A percentile compares a stretch with the other conserved stretches of the same genome.
These are phyloP conservation scores for Pseudorhiza aurosa DNA, from an alignment of 30 jellyfish, hydroid and myxozoan species.

Conservation along the genomic window DNA sequence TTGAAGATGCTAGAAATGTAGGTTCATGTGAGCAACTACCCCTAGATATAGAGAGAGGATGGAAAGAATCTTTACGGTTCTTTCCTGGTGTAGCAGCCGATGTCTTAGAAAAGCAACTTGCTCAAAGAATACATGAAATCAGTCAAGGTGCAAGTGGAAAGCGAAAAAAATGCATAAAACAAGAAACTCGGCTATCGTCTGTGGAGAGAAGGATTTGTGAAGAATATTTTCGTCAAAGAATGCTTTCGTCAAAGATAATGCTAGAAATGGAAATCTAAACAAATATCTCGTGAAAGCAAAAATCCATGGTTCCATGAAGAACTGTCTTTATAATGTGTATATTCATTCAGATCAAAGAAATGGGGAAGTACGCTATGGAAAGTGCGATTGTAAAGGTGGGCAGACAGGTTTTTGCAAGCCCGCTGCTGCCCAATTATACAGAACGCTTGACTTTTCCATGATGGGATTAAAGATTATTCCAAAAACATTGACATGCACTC, in stretches of 20 bases:
- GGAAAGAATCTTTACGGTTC: constrained; percentile 1
- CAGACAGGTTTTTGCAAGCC: constrained; percentile 65
- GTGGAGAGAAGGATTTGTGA: constrained; percentile 52
- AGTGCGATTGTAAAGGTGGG: constrained; percentile 40
- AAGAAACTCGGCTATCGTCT: constrained; percentile 22
- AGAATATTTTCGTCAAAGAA: neutral
- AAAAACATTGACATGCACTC: constrained; percentile 18
- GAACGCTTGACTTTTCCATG: constrained; percentile 22
- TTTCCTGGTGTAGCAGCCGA: constrained; percentile 1
- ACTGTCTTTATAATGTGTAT: neutral
- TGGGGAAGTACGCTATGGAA: constrained; percentile 10
- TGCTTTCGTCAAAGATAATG: neutral
- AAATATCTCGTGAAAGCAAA: constrained; percentile 33
- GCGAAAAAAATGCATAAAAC: constrained; percentile 27
- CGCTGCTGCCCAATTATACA: constrained; percentile 41
- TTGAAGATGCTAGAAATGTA: neutral
- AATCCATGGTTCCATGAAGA: constrained; percentile 22
- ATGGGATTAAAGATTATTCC: constrained; percentile 1
- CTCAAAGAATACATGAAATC: too few relatives aligned
- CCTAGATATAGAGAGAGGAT: neutral
- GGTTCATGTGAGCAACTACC: neutral
- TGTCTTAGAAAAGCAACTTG: constrained; percentile 6
- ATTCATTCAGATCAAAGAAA: constrained; percentile 24
- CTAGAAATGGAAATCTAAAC: neutral
- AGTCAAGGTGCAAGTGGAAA: neutral